phyloP scores from a whole-genome alignment of 2,797 vertebrate genomes.

The Notolepis coatsorum region DNA sequence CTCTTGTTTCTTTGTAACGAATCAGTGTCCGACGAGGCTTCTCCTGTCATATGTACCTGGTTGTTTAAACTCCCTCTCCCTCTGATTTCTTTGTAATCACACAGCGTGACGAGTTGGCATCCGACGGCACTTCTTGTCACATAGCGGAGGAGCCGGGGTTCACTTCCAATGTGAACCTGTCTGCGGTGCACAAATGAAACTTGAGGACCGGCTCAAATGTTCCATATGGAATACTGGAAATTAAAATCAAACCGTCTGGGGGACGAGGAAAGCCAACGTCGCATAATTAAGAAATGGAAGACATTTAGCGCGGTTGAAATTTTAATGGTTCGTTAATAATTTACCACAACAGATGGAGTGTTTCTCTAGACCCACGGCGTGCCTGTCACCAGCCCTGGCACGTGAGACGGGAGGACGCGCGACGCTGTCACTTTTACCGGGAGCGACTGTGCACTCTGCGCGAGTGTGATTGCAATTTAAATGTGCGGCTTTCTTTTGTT shows the following conservation, averaged over 20 bases:
- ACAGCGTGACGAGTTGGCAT: background rate
- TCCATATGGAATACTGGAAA: slow-evolving; percentile 39
- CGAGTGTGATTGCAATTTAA: slow-evolving; percentile 50
- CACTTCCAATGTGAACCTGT: background rate
- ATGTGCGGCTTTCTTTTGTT: slow-evolving; percentile 63
- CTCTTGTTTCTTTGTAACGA: no score
- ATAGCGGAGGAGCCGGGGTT: background rate
- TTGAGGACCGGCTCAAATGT: background rate
- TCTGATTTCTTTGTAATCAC: background rate
- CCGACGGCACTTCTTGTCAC: background rate
- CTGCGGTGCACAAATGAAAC: background rate
- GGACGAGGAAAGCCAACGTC: slow-evolving; percentile 68
- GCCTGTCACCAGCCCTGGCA: slow-evolving; percentile 57
- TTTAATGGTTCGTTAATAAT: slow-evolving; percentile 90
- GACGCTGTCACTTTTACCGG: slow-evolving; percentile 57
- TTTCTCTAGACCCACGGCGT: slow-evolving; percentile 29
- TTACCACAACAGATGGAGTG: slow-evolving; percentile 87
- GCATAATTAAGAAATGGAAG: slow-evolving; percentile 88
- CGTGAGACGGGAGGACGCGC: slow-evolving; percentile 57
- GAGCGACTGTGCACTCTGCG: slow-evolving; percentile 60
- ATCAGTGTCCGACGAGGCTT: no score
- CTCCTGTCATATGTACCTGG: no score
- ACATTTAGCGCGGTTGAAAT: slow-evolving; percentile 87
- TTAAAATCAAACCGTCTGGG: slow-evolving; percentile 67
- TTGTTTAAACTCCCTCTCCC: background rate